These are phyloP conservation scores for Dasyprocta punctata DNA, from an alignment of 2,113 vertebrate genomes.

Conservation along the genomic window DNA sequence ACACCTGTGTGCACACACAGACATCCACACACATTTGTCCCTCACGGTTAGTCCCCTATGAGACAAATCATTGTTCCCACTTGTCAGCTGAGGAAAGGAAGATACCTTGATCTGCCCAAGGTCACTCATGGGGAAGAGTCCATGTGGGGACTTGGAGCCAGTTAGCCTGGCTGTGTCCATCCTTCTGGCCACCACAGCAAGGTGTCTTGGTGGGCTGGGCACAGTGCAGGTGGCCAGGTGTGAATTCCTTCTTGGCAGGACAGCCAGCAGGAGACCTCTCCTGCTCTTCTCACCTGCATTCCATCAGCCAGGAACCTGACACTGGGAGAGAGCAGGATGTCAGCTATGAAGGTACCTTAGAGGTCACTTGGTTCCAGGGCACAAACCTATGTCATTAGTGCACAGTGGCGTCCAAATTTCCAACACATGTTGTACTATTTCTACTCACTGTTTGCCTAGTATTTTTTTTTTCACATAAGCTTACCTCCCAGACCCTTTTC, in stretches of 20 bases:
- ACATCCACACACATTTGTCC: background rate
- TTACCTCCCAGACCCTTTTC: background rate
- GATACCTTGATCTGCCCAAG: background rate
- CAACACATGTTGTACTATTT: rapidly evolving
- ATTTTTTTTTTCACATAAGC: rapidly evolving
- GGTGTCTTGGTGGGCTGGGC: background rate
- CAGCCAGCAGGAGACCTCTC: background rate
- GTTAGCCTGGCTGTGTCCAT: background rate
- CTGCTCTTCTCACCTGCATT: rapidly evolving
- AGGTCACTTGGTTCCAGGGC: rapidly evolving
- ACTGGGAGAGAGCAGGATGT: background rate
- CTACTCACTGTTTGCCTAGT: rapidly evolving
- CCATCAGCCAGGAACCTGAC: rapidly evolving
- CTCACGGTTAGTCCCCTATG: rapidly evolving
- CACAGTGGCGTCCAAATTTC: background rate
- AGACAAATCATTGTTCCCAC: background rate
- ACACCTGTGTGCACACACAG: background rate
- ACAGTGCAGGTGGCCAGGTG: rapidly evolving
- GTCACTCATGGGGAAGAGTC: background rate
- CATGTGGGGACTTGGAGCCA: background rate
- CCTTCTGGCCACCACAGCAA: rapidly evolving
- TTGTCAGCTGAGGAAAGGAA: background rate
- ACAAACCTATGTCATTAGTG: rapidly evolving
- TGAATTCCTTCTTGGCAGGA: background rate
- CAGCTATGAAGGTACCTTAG: background rate